Base-by-base conservation (phyloP, 2,797 vertebrate species). In the Aeoliscus strigatus region DNA sequence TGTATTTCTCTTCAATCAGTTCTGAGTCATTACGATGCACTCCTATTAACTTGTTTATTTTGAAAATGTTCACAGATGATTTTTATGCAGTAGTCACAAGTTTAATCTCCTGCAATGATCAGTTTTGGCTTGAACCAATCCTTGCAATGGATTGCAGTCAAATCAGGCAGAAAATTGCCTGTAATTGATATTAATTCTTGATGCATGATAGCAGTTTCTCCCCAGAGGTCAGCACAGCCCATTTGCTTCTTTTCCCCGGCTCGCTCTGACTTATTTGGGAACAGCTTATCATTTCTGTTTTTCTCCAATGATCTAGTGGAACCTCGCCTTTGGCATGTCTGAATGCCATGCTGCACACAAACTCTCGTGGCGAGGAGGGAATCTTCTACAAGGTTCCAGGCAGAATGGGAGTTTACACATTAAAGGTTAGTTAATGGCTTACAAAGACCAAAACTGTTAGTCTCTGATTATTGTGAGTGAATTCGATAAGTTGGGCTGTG, bases 381-480 rank as follows among this genome's bases (percentile, higher is more conserved):
- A 98, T 98, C 78, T 98, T 98, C 89, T 98, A 98, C 75, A 98
- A 98, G 84, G 94, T 98, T 25, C 96, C 96, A 0, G 96, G 96
- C 45, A 86, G 94, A 45, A 98, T 98, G 96, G 96, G 96, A 32
- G 96, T 98, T 44, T 98, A 98, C 81, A 98, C 94, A 1, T 80
- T 98, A 45, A 98, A 98, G 94, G 96, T 97, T 58, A 17, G 67
- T 49, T 13, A 2, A 10, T 10, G 4, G 27, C 27, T n/a, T n/a
- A n/a, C n/a, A n/a, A n/a, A n/a, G 18, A 21, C 18, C 6, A 21
- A n/a, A n/a, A n/a, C n/a, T n/a, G n/a, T n/a, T n/a, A n/a, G n/a
- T n/a, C n/a, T n/a, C n/a, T n/a, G n/a, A n/a, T n/a, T n/a, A n/a
- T n/a, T n/a, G n/a, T 39, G 9, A 1, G 13, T 14, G n/a, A 39